These are phyloP conservation scores for Trachelus stipa DNA, from an alignment of 2,888 invertebrate species.

Conservation along the genomic window DNA sequence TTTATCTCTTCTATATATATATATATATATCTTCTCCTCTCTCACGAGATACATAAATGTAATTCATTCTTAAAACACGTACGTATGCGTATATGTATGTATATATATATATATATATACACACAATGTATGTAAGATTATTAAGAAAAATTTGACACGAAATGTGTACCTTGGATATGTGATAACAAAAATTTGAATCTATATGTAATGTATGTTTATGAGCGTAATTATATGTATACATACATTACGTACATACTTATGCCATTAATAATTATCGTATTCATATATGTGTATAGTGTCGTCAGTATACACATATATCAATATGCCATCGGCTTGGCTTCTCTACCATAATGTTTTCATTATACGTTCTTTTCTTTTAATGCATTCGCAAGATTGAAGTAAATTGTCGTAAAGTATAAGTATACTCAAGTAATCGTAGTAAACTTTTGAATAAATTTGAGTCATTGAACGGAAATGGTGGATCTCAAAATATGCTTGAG, in stretches of 20 bases:
- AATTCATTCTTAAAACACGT: slow-evolving; percentile 13
- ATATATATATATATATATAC: slow-evolving; percentile 30
- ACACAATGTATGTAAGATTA: not conserved
- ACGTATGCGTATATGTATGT: slow-evolving; percentile 17
- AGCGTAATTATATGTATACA: slow-evolving; percentile 33
- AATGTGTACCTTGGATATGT: no score
- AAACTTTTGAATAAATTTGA: slow-evolving; percentile 42
- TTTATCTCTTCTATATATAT: not conserved
- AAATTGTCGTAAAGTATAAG: slow-evolving; percentile 66
- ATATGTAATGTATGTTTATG: slow-evolving; percentile 11
- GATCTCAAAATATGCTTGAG: slow-evolving; percentile 63
- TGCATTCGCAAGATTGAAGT: slow-evolving; percentile 66
- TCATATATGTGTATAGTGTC: slow-evolving; percentile 20
- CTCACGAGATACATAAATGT: slow-evolving; percentile 7
- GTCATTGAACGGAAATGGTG: slow-evolving; percentile 60
- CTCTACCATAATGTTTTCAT: slow-evolving; percentile 60
- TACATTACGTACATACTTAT: not conserved
- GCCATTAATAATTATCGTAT: slow-evolving; percentile 1
- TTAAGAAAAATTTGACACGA: no score
- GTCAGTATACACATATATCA: slow-evolving; percentile 30
- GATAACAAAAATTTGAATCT: not conserved
- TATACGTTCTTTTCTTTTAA: slow-evolving; percentile 61
- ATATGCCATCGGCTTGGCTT: slow-evolving; percentile 63
- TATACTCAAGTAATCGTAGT: slow-evolving; percentile 64
- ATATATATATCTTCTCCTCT: slow-evolving; percentile 9